Evolutionary conservation across 2,888 invertebrate genomes (phyloP).

Genomic region (Volucella inanis): DNA sequence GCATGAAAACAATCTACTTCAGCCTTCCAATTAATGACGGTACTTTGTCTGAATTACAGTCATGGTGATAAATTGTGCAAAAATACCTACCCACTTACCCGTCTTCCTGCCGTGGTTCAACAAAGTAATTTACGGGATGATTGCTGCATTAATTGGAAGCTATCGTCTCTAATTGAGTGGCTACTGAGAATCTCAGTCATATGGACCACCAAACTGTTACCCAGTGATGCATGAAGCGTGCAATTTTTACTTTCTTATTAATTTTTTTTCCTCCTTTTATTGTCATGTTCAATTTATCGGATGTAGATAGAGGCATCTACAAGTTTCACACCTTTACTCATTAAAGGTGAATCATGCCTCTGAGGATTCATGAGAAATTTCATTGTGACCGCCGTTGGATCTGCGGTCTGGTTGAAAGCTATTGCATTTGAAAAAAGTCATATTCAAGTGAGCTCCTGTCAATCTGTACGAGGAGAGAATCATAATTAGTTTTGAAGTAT

Average conservation of each 20-base stretch:
- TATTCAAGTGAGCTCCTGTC: too few species aligned
- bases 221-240: constrained; percentile 29
- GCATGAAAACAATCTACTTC: background rate
- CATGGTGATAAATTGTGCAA: background rate
- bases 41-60: constrained; percentile 4
- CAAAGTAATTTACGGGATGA: constrained; percentile 38
- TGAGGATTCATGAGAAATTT: too few species aligned
- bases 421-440: too few species aligned
- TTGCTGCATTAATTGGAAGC: constrained; percentile 38
- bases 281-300: too few species aligned
- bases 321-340: too few species aligned
- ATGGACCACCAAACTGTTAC: constrained; percentile 4
- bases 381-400: too few species aligned
- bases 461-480: too few species aligned
- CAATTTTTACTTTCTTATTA: constrained; percentile 7
- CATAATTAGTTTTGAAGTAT: too few species aligned
- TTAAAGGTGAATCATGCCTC: too few species aligned
- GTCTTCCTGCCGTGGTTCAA: constrained; percentile 9
- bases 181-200: constrained; percentile 30
- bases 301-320: too few species aligned
- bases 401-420: too few species aligned
- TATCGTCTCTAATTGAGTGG: constrained; percentile 15
- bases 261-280: background rate
- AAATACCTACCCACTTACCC: background rate
- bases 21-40: constrained; percentile 18